phyloP scores from a whole-genome alignment of 37 sponge, comb jelly and placozoan species.

The Hexactinellida sp. region DNA sequence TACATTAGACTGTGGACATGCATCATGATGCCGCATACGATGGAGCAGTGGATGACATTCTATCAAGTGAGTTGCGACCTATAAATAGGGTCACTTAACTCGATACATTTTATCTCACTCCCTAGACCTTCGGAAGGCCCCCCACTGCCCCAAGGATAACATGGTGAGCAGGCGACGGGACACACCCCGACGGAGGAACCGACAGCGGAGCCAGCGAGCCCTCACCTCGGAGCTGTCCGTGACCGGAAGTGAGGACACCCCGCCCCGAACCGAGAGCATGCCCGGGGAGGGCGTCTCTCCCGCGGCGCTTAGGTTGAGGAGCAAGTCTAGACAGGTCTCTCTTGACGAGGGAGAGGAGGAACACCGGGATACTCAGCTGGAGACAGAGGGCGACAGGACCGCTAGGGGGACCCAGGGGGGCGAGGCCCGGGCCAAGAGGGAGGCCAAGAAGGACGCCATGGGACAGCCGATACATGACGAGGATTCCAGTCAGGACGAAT shows the following conservation, averaged over 20 bases:
- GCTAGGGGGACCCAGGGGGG: neutral
- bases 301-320: neutral
- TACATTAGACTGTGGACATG: neutral
- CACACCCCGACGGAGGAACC: neutral
- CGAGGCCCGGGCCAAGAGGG: neutral
- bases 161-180: neutral
- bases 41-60: neutral
- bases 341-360: neutral
- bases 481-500: slow-evolving; percentile 13
- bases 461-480: neutral
- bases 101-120: too few species aligned
- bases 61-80: neutral
- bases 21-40: slow-evolving; percentile 5
- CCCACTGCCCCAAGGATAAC: neutral
- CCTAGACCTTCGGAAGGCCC: neutral
- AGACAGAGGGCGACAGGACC: neutral
- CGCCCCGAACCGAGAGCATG: neutral
- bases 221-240: neutral
- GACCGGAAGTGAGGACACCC: neutral
- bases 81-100: neutral
- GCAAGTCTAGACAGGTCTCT: neutral
- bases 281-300: neutral
- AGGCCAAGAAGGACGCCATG: slow-evolving; percentile 6
- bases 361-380: neutral
- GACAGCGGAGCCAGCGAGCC: neutral